Base-by-base conservation (phyloP, 1,140 invertebrate genomes). In the Drosophila yakuba region DNA sequence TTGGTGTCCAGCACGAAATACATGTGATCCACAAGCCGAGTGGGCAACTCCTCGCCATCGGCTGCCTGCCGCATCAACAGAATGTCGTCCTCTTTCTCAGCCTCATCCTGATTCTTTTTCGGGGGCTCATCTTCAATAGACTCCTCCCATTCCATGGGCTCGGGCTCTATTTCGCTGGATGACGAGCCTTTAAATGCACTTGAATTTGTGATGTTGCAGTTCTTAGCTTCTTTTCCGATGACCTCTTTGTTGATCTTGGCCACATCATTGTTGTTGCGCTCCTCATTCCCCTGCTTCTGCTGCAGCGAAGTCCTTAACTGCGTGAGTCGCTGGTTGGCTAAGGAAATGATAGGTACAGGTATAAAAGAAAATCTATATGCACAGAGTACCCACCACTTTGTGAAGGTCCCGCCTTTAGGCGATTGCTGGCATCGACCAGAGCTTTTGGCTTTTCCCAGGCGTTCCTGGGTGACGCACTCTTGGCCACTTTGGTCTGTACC, bases 381-480 rank as follows among this genome's bases (percentile, higher is more conserved):
- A 32, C 7, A 0, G 0, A 15, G 4, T 7, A 12, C 68, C 25
- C 59, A 88, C 82, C 82, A 68, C 79, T 88, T 28, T 39, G 52
- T 4, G 61, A 35, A 8, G 4, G 32, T 4, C 23, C 41, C 0
- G 2, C 36, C 3, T 68, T n/a, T 8, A 78, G 39, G 0, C 73
- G 61, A 39, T 84, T 89, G 54, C 76, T 84, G 8, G 80, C 64
- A 68, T 90, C 80, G 3, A 80, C 25, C n/a, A 89, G 47, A 0
- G 85, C 80, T 43, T 63, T 80, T 0, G 84, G 85, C 45, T 90
- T 89, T 3, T 83, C 52, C 81, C 81, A 85, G 8, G 78, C 39
- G 44, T 63, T 47, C 20, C 25, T 36, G 15, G 44, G n/a, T 3
- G 51, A n/a, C 12, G n/a, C 17, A 10, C 43, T 4, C 48, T 28